Evolutionary conservation across 2,888 invertebrate genomes (phyloP), one percentile per base, ranked within the genome.

Genomic region (Drosophila seclusa): DNA sequence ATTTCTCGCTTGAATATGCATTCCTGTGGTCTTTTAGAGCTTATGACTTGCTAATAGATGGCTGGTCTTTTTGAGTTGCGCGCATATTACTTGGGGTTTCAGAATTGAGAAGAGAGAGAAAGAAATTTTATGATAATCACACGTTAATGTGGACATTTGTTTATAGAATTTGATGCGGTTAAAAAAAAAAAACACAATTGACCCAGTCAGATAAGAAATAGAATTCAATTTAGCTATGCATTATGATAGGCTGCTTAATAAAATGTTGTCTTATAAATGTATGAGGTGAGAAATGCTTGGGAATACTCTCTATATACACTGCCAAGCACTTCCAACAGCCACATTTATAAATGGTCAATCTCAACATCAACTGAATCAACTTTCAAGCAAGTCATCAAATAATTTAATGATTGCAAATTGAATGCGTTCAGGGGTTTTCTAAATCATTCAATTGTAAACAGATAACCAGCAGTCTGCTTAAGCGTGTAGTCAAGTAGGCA

Each of bases 381-480:
- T 77, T 75, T 80, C 76, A 61, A 76, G 67, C 80, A 66, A 70
- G 54, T 63, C 42, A 49, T 65, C 57, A 49, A 57, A 63, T 45
- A 58, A 53, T 34, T 53, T 40, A 81, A 87, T 89, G 65, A 81
- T 73, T 82, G 89, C 70, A 84, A 87, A 84, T 85, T 68, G 76
- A 87, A 77, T 77, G 34, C 80, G 38, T 48, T 64, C 34, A 52
- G 69, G 53, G 52, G 55, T 78, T 81, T 65, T 70, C 71, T 59
- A 65, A 87, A 79, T 87, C 87, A 81, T 72, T 86, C 78, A 72
- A 73, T 78, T 79, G 83, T 66, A 54, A 88, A 80, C 74, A 54
- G 49, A 72, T 83, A 77, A 68, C 54, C 64, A 53, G 53, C 69
- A 66, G 36, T 34, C 48, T 48, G 38, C 27, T 55, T 55, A 55